These are phyloP conservation scores for Coregonus clupeaformis DNA, from an alignment of 2,113 vertebrate genomes.

Conservation along the genomic window DNA sequence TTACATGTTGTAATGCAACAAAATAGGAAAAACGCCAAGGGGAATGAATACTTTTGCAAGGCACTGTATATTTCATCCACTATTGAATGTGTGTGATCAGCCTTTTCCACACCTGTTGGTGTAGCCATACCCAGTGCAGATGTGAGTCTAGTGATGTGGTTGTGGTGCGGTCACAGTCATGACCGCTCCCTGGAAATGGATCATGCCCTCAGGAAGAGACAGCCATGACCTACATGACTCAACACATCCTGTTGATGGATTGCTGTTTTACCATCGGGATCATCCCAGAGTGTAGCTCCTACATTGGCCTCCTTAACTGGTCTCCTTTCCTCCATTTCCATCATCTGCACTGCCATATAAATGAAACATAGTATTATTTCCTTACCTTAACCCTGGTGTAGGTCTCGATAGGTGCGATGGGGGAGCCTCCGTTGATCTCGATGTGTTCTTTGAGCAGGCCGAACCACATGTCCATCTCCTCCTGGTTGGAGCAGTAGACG, in stretches of 20 bases:
- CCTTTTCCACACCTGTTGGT: constrained; percentile 42
- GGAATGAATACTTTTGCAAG: too few species aligned
- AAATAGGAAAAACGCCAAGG: too few species aligned
- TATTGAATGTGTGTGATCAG: too few species aligned
- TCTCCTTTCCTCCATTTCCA: too few species aligned
- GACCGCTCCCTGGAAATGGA: constrained; percentile 43
- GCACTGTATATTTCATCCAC: too few species aligned
- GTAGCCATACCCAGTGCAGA: constrained; percentile 41
- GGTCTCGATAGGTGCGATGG: constrained; percentile 45
- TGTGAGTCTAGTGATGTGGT: constrained; percentile 32
- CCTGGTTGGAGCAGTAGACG: constrained; percentile 83
- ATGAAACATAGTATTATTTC: neutral
- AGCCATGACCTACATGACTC: constrained; percentile 61
- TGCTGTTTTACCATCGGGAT: neutral
- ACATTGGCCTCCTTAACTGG: too few species aligned
- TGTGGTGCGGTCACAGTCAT: constrained; percentile 40
- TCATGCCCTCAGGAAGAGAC: constrained; percentile 38
- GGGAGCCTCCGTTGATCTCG: constrained; percentile 76
- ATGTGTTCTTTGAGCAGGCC: constrained; percentile 89
- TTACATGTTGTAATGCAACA: too few species aligned
- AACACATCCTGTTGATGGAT: constrained; percentile 50
- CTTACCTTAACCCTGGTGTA: constrained; percentile 70
- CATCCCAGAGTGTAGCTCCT: too few species aligned
- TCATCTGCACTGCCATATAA: neutral
- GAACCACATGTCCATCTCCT: constrained; percentile 86